phyloP scores from a whole-genome alignment of 2,113 vertebrate genomes.

The Embiotoca jacksoni region DNA sequence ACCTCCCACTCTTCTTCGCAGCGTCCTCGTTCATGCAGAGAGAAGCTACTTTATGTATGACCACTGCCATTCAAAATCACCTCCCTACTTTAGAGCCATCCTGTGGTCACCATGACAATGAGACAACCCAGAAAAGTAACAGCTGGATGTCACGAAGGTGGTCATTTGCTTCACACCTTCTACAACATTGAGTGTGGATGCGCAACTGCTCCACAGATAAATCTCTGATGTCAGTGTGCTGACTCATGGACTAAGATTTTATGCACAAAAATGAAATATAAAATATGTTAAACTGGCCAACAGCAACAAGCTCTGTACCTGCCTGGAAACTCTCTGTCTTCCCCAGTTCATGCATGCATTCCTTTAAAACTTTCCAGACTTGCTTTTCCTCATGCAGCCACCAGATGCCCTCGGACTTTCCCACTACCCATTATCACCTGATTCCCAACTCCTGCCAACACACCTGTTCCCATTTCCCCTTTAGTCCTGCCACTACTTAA shows the following conservation, averaged over 20 bases:
- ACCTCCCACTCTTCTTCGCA: slow-evolving; percentile 61
- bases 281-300: no score
- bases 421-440: not conserved
- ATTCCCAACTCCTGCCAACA: not conserved
- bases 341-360: not conserved
- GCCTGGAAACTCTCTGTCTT: no score
- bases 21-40: slow-evolving; percentile 65
- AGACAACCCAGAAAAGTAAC: slow-evolving; percentile 37
- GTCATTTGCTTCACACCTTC: not conserved
- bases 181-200: not conserved
- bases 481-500: not conserved
- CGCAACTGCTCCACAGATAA: no score
- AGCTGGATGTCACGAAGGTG: slow-evolving; percentile 17
- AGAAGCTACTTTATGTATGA: slow-evolving; percentile 61
- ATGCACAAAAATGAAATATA: no score
- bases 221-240: no score
- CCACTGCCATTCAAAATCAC: slow-evolving; percentile 55
- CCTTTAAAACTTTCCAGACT: not conserved
- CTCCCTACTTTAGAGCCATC: slow-evolving; percentile 34
- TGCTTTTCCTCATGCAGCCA: not conserved
- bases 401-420: not conserved
- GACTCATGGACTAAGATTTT: no score
- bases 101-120: slow-evolving; percentile 37
- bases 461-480: not conserved
- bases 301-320: no score